These are phyloP conservation scores for Meteorus colon DNA, from an alignment of 2,888 invertebrate genomes.

Conservation along the genomic window DNA sequence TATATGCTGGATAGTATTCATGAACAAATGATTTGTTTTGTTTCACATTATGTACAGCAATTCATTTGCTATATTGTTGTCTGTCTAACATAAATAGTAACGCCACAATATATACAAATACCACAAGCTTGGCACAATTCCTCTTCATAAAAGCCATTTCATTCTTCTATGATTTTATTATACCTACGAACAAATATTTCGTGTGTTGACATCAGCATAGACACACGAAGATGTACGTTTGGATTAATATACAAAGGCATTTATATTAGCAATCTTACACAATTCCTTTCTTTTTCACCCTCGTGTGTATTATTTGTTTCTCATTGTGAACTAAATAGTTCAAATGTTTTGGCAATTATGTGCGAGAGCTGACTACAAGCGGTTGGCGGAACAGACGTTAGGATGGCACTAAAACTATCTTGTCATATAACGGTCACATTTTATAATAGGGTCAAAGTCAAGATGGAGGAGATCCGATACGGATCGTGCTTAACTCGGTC, in stretches of 20 bases:
- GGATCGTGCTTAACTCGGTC: constrained; percentile 71
- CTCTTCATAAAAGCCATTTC: neutral
- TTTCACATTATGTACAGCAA: constrained; percentile 11
- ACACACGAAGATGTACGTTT: no score
- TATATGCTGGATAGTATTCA: neutral
- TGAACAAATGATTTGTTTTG: constrained; percentile 34
- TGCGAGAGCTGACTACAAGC: neutral
- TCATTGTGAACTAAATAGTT: no score
- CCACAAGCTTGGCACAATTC: constrained; percentile 31
- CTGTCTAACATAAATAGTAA: constrained; percentile 34
- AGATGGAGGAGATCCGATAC: constrained; percentile 70
- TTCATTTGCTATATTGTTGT: constrained; percentile 31
- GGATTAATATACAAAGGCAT: no score
- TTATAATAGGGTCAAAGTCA: constrained; percentile 71
- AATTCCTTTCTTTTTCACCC: neutral
- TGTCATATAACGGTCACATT: constrained; percentile 42
- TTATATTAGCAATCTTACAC: neutral
- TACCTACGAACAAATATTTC: neutral
- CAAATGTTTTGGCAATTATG: neutral
- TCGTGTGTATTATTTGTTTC: no score
- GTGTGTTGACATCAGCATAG: no score
- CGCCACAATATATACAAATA: neutral
- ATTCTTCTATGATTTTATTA: constrained; percentile 17
- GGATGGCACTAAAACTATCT: constrained; percentile 20
- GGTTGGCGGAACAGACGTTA: neutral